phyloP scores from a whole-genome alignment of 2,113 vertebrate genomes.

The Leuciscus idus region DNA sequence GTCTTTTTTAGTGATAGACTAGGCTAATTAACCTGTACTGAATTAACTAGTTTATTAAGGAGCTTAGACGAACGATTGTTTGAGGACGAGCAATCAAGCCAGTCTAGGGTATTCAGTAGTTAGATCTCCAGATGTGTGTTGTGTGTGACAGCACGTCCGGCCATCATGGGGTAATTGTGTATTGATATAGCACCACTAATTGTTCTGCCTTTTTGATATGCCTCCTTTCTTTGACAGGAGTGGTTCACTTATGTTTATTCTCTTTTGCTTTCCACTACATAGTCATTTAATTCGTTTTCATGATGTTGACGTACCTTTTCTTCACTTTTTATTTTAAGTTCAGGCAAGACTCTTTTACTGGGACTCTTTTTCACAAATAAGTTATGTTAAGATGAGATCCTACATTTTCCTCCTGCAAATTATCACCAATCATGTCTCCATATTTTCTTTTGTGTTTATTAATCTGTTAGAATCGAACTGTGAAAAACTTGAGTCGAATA shows the following conservation, averaged over 20 bases:
- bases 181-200: slow-evolving; percentile 15
- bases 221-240: not conserved
- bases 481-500: not conserved
- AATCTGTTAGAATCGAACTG: not conserved
- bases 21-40: not conserved
- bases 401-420: not conserved
- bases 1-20: not conserved
- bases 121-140: slow-evolving; percentile 15
- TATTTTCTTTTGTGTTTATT: no score
- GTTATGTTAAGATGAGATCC: not conserved
- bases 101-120: slow-evolving; percentile 10
- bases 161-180: slow-evolving; percentile 8
- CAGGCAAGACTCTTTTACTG: no score
- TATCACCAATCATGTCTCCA: not conserved
- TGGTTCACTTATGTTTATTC: not conserved
- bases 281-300: no score
- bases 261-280: not conserved
- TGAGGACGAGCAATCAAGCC: not conserved
- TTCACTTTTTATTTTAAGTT: not conserved
- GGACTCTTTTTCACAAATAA: not conserved
- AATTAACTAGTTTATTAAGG: not conserved
- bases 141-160: slow-evolving; percentile 23
- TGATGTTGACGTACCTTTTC: not conserved
- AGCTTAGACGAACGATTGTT: not conserved
- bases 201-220: slow-evolving; percentile 2